phyloP scores from a whole-genome alignment of 2,888 invertebrate species.

The Cheilosia vernalis region DNA sequence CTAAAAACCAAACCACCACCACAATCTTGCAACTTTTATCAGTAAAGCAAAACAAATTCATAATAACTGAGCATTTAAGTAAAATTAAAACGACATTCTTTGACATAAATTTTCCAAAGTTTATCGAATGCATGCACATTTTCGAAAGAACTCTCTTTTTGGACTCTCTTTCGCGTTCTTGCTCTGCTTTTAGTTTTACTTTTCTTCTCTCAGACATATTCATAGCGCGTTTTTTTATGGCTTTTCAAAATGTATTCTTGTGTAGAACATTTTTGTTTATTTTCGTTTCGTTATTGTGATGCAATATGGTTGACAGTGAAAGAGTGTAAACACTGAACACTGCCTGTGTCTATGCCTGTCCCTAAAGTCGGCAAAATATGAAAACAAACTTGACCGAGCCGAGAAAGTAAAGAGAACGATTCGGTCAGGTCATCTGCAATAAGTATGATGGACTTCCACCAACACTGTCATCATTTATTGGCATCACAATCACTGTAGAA shows the following conservation, averaged over 20 bases:
- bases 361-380: too few relatives aligned
- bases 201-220: conserved; percentile 13
- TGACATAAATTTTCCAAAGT: conserved; percentile 24
- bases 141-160: neutral
- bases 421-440: too few relatives aligned
- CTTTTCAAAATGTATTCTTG: conserved; percentile 29
- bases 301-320: conserved; percentile 12
- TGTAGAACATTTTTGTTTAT: conserved; percentile 14
- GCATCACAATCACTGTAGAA: conserved; percentile 52
- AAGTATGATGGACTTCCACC: too few relatives aligned
- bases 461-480: neutral
- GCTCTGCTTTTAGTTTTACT: conserved; percentile 44
- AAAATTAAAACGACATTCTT: conserved; percentile 47
- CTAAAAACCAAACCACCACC: conserved; percentile 74
- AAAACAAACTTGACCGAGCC: too few relatives aligned
- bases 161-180: conserved; percentile 19
- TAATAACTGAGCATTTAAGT: conserved; percentile 55
- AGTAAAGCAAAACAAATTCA: conserved; percentile 61
- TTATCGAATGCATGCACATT: conserved; percentile 33
- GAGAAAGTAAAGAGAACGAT: too few relatives aligned
- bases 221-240: conserved; percentile 12
- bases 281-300: conserved; percentile 49
- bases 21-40: conserved; percentile 75
- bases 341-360: too few relatives aligned
- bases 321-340: too few relatives aligned